Evolutionary conservation across 30 jellyfish, hydroid and myxozoan species (phyloP).

Genomic region (Chironex yamaguchii): DNA sequence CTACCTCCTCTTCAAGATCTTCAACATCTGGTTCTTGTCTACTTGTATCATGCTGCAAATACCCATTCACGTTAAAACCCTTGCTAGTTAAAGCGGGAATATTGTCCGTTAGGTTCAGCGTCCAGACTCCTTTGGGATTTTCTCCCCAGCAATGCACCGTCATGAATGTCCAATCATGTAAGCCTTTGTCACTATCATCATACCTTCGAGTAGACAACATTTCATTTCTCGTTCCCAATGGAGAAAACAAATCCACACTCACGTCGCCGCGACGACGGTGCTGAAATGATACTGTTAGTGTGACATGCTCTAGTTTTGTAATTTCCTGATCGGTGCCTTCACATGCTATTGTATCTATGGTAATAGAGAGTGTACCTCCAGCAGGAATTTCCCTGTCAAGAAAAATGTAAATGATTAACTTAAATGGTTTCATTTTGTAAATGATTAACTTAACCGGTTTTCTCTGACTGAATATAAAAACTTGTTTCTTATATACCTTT

Average conservation of each 20-base stretch:
- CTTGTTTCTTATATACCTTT: no score
- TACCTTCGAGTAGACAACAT: slow-evolving; percentile 97
- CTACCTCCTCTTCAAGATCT: slow-evolving; percentile 97
- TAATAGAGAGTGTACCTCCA: slow-evolving; percentile 96
- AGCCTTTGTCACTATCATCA: slow-evolving; percentile 99
- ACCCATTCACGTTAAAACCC: slow-evolving; percentile 95
- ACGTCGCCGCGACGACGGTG: slow-evolving; percentile 99
- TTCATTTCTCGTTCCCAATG: slow-evolving; percentile 98
- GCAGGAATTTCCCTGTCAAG: slow-evolving; percentile 95
- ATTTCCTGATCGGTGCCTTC: slow-evolving; percentile 96
- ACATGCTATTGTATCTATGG: slow-evolving; percentile 96
- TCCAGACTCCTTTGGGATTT: slow-evolving; percentile 99
- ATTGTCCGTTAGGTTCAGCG: slow-evolving; percentile 95
- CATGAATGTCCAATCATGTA: slow-evolving; percentile 99
- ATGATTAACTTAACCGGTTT: no score
- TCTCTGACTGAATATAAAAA: no score
- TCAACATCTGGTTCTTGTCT: slow-evolving; percentile 99
- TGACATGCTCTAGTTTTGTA: slow-evolving; percentile 94
- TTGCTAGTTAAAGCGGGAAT: slow-evolving; percentile 90
- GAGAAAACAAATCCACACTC: slow-evolving; percentile 98
- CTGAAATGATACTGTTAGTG: slow-evolving; percentile 95
- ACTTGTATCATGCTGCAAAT: slow-evolving; percentile 97
- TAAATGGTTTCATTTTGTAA: no score
- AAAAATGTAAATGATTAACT: no score
- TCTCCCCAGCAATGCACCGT: slow-evolving; percentile 99